phyloP scores from a whole-genome alignment of 2,797 vertebrate genomes.

The Pelodytes ibericus region DNA sequence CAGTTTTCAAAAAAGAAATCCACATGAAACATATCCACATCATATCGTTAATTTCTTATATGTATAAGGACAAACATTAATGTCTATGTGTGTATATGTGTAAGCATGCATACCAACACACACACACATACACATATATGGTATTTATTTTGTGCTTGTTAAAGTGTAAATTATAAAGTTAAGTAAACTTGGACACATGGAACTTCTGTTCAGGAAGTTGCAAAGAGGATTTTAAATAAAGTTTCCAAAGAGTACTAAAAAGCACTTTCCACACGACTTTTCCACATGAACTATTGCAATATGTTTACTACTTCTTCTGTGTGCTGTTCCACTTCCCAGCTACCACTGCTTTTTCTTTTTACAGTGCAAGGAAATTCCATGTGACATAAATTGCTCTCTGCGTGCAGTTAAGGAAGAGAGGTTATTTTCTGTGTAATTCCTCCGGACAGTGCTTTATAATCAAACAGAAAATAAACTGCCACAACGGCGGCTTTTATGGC shows the following conservation, averaged over 20 bases:
- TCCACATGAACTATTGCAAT: slow-evolving; percentile 32
- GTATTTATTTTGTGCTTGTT: too few species aligned
- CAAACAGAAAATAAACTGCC: slow-evolving; percentile 48
- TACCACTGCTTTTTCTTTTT: slow-evolving; percentile 47
- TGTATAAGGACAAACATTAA: too few species aligned
- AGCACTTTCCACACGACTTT: neutral
- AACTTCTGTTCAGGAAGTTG: too few species aligned
- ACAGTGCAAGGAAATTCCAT: slow-evolving; percentile 46
- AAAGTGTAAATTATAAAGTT: too few species aligned
- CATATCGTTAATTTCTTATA: too few species aligned
- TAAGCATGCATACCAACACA: neutral
- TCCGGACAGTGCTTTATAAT: slow-evolving; percentile 53
- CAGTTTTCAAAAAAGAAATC: too few species aligned
- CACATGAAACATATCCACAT: too few species aligned
- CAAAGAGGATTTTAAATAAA: neutral
- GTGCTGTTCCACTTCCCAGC: slow-evolving; percentile 17
- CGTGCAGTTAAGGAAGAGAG: slow-evolving; percentile 43
- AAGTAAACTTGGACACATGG: too few species aligned
- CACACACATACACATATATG: too few species aligned
- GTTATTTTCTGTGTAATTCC: slow-evolving; percentile 55
- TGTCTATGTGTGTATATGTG: neutral
- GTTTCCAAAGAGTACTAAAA: neutral
- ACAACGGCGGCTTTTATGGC: slow-evolving; percentile 17
- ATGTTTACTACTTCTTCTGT: slow-evolving; percentile 36
- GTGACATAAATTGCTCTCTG: slow-evolving; percentile 55